These are phyloP conservation scores for Ectropis grisescens DNA, from an alignment of 1,140 invertebrate species.

Conservation along the genomic window DNA sequence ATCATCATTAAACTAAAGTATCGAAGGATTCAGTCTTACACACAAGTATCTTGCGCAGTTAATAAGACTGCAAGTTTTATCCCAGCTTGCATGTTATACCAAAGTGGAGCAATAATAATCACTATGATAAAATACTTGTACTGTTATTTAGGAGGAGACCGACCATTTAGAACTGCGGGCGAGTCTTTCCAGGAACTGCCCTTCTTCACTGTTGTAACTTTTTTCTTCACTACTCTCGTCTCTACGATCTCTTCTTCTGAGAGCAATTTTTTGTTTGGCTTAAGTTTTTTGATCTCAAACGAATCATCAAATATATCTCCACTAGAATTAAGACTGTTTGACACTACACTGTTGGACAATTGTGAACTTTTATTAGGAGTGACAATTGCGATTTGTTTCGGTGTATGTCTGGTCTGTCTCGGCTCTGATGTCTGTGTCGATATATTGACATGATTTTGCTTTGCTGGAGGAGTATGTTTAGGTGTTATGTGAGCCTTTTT, in stretches of 20 bases:
- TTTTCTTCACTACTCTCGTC: constrained; percentile 36
- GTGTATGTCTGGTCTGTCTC: too few relatives aligned
- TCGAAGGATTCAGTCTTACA: too few relatives aligned
- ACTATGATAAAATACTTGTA: too few relatives aligned
- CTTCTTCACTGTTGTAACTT: constrained; percentile 29
- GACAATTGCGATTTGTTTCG: too few relatives aligned
- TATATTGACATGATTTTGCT: constrained; percentile 42
- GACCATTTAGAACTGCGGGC: constrained; percentile 38
- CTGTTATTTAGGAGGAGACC: too few relatives aligned
- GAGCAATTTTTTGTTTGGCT: constrained; percentile 31
- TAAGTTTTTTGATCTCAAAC: constrained; percentile 29
- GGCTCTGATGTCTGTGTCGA: constrained; percentile 43
- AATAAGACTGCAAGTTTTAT: too few relatives aligned
- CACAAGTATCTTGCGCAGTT: too few relatives aligned
- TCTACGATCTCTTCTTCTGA: constrained; percentile 33
- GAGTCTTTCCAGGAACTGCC: constrained; percentile 40
- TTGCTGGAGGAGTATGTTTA: constrained; percentile 40
- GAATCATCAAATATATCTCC: constrained; percentile 62
- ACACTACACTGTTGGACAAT: constrained; percentile 31
- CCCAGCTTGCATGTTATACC: too few relatives aligned
- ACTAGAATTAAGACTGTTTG: constrained; percentile 36
- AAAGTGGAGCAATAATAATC: too few relatives aligned
- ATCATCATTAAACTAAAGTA: too few relatives aligned
- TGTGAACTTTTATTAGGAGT: too few relatives aligned
- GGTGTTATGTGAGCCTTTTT: constrained; percentile 43